phyloP scores from a whole-genome alignment of 2,888 invertebrate species.

The Diarsia mendica region DNA sequence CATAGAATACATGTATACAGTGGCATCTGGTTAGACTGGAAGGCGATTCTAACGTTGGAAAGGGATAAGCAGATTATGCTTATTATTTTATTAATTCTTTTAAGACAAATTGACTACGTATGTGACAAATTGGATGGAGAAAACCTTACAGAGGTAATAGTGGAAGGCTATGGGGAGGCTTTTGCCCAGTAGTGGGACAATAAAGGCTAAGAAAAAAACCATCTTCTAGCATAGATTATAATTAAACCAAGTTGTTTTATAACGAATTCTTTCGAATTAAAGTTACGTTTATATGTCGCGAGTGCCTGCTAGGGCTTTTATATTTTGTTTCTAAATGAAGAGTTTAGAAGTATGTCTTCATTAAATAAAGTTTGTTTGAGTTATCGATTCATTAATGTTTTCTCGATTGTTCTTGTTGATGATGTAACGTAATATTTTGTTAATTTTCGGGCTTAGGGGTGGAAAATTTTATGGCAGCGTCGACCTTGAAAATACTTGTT shows the following conservation, averaged over 20 bases:
- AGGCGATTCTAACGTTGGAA: too few relatives aligned
- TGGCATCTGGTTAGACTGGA: too few relatives aligned
- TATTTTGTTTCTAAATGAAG: conserved; percentile 17
- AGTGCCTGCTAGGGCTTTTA: neutral
- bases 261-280: neutral
- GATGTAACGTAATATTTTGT: neutral
- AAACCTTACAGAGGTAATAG: too few relatives aligned
- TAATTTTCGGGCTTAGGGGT: neutral
- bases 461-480: neutral
- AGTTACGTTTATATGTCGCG: neutral
- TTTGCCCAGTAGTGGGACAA: too few relatives aligned
- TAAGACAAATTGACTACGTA: too few relatives aligned
- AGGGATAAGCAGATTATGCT: too few relatives aligned
- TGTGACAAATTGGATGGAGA: too few relatives aligned
- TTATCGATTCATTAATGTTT: conserved; percentile 29
- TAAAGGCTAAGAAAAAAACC: too few relatives aligned
- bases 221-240: neutral
- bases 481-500: too few relatives aligned
- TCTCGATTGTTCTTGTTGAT: neutral
- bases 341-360: conserved; percentile 21
- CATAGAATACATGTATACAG: neutral
- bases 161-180: too few relatives aligned
- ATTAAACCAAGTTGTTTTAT: too few relatives aligned
- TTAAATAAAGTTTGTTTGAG: conserved; percentile 20
- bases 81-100: too few relatives aligned